phyloP scores from a whole-genome alignment of 2,113 vertebrate genomes.

The Pedionomus torquatus region DNA sequence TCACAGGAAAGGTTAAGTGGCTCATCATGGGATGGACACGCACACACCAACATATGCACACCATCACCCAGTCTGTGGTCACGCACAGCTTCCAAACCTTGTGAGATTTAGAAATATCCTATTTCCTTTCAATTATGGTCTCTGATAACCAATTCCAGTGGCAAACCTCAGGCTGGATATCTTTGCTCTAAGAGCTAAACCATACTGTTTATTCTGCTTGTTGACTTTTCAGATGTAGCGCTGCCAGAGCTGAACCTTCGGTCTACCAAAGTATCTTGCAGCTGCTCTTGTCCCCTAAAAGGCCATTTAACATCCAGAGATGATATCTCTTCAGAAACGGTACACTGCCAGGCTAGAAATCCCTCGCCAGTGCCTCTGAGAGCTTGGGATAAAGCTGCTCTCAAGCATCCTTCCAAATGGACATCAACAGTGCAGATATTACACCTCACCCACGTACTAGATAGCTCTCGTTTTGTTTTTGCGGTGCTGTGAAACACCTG shows the following conservation, averaged over 20 bases:
- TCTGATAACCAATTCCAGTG: not conserved
- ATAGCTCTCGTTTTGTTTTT: not conserved
- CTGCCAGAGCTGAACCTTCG: not conserved
- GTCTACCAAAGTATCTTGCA: not conserved
- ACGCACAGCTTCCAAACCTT: not conserved
- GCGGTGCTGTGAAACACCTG: not conserved
- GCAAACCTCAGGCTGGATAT: not conserved
- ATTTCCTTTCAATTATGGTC: not conserved
- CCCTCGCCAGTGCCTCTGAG: not conserved
- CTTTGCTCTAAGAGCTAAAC: not conserved
- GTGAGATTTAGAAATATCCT: not conserved
- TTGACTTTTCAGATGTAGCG: not conserved
- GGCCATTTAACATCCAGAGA: not conserved
- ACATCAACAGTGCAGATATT: not conserved
- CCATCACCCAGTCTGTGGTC: not conserved
- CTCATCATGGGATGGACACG: not conserved
- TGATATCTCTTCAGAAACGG: not conserved
- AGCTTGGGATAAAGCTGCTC: not conserved
- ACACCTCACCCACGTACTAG: rapidly evolving
- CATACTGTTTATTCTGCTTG: not conserved
- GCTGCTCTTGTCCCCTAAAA: not conserved
- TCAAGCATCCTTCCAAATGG: not conserved
- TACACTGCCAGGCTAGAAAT: not conserved
- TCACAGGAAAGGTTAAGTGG: not conserved
- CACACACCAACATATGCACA: not conserved